Base-by-base conservation (phyloP, 2,797 vertebrate species). In the Synaphobranchus kaupii region DNA sequence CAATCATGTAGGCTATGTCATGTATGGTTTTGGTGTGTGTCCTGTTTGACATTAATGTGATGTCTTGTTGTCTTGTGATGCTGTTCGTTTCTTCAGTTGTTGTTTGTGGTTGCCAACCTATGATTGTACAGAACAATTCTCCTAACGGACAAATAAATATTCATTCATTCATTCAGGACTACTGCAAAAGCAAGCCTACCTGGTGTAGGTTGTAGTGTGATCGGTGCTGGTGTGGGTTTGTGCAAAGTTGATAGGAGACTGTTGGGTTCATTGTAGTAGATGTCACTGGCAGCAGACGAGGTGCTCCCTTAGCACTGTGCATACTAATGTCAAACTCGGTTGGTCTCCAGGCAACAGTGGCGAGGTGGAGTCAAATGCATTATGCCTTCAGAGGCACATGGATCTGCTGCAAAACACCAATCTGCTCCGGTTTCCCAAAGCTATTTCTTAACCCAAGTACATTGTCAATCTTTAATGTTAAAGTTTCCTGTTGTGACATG, bases 251-350 rank as follows among this genome's bases (percentile, higher is more conserved):
- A 93, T 94, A 91, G 92, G 91, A 87, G 90, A 86, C 87, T n/a
- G 91, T 87, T 92, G 90, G 90, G 89, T 92, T 93, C 91, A 93
- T 93, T 93, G 92, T 83, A 86, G 92, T 90, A 92, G 12, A 50
- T 93, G 85, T 94, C 91, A 91, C 90, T 90, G 90, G 87, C 91
- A 89, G 91, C 90, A 92, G 91, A 93, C 88, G 48, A 90, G 87
- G 76, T 92, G 92, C 86, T 86, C 60, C 47, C 86, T 89, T 90
- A 92, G 93, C 89, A 92, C 92, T 94, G 91, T 94, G 93, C 94
- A 94, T 94, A 90, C 90, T 94, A 93, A 95, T 95, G 91, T 93
- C 63, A 85, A 82, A 60, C 87, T 89, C 58, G 44, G 88, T 86
- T 50, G 88, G 92, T 92, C 90, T 90, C 85, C 80, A 89, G 89